Base-by-base conservation (phyloP, 2,797 vertebrate species). In the Poeciliopsis turneri region DNA sequence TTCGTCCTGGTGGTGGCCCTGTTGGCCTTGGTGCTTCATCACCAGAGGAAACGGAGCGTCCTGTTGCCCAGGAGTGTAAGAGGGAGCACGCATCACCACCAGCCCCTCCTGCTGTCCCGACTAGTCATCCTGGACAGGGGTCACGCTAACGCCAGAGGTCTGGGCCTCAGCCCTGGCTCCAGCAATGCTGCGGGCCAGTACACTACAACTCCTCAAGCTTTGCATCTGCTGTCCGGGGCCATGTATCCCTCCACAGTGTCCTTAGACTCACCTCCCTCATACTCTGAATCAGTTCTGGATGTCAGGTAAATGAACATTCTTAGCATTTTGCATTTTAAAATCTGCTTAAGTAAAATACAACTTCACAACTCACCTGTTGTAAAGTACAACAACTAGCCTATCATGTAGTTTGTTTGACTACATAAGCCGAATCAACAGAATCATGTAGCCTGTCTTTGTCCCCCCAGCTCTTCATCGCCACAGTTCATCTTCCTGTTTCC, bases 1-100 rank as follows among this genome's bases (percentile, higher is more conserved):
- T 99, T 99, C 0, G 97, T 99, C 9, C 94, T 99, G 51, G 97
- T 99, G 86, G 97, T 99, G 90, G 98, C 97, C 0, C 91, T 99
- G 45, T 92, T 99, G 12, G 98, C 98, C 0, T 81, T 99, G 33
- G 97, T 98, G 79, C 92, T 99, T 78, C 98, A 99, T 87, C 98
- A 99, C 87, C 98, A 99, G 88, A 95, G 98, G 79, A 99, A 99
- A 82, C 95, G 98, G 68, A 98, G 97, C 75, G 96, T 97, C 11
- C 96, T 99, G 73, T 93, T 99, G 94, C 96, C 97, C 0, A 89
- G 95, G 13, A 93, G 91, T 0, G 93, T 93, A 12, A 95, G 97
- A 76, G 92, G 92, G 41, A 85, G 89, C 77, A 95, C 97, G 0
- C 88, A 92, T 45, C 97, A 98, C 83, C 97, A 97, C 82, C 98